These are phyloP conservation scores for Apteryx mantelli DNA, from an alignment of 2,113 vertebrate genomes.

Conservation along the genomic window DNA sequence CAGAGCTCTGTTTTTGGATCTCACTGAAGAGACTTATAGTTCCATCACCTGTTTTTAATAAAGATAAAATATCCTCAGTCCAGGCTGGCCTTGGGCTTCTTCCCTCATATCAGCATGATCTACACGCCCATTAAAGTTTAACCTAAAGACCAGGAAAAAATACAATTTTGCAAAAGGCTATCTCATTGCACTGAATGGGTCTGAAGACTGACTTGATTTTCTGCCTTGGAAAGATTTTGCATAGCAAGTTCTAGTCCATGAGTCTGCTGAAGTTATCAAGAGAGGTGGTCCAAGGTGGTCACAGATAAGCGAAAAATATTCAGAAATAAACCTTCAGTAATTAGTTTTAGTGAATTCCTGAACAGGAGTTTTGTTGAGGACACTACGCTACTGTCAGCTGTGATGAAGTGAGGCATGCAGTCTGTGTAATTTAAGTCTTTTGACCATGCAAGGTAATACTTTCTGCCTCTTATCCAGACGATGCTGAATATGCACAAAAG, in stretches of 20 bases:
- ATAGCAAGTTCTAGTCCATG: background rate
- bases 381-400: background rate
- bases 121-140: background rate
- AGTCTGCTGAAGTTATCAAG: background rate
- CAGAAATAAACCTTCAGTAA: background rate
- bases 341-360: background rate
- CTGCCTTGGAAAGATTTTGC: background rate
- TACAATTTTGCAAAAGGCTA: background rate
- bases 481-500: background rate
- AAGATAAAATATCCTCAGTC: background rate
- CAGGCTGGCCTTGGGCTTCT: background rate
- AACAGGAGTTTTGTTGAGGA: background rate
- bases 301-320: background rate
- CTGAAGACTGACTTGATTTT: background rate
- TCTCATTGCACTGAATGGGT: background rate
- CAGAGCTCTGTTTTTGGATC: background rate
- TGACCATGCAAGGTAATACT: background rate
- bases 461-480: background rate
- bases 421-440: background rate
- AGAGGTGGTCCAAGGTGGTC: background rate
- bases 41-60: background rate
- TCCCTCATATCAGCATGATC: background rate
- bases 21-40: background rate
- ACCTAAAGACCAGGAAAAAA: background rate
- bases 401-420: background rate